phyloP scores from a whole-genome alignment of 53 echinoderm and acorn worm species.

The Paelopatides confundens region DNA sequence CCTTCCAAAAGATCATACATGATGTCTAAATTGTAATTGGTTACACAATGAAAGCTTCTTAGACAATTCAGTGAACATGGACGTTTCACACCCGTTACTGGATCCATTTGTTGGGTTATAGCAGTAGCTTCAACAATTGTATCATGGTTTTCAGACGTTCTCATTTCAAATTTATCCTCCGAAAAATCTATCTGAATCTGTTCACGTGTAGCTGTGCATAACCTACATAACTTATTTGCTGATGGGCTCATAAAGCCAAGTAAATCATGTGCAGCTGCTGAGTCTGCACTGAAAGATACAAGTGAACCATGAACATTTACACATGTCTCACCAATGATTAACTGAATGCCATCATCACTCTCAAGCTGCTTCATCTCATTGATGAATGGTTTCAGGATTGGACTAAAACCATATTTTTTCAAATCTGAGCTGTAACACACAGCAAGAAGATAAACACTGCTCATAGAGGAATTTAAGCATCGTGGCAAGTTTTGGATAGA shows the following conservation, averaged over 20 bases:
- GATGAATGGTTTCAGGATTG: slow-evolving; percentile 58
- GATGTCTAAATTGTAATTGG: slow-evolving; percentile 56
- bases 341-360: slow-evolving; percentile 46
- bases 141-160: slow-evolving; percentile 65
- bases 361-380: slow-evolving; percentile 68
- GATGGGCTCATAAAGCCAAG: slow-evolving; percentile 76
- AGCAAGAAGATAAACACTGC: slow-evolving; percentile 56
- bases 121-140: slow-evolving; percentile 36
- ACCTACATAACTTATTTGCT: slow-evolving; percentile 67
- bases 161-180: slow-evolving; percentile 72
- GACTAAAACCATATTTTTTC: slow-evolving; percentile 67
- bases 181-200: slow-evolving; percentile 49
- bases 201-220: slow-evolving; percentile 54
- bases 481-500: slow-evolving; percentile 65
- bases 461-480: slow-evolving; percentile 52
- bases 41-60: slow-evolving; percentile 58
- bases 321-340: background rate
- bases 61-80: slow-evolving; percentile 46
- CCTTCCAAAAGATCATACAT: slow-evolving; percentile 82
- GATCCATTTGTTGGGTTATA: slow-evolving; percentile 34
- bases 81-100: slow-evolving; percentile 48
- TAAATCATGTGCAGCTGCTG: slow-evolving; percentile 68
- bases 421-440: slow-evolving; percentile 40
- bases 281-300: slow-evolving; percentile 60
- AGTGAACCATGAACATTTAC: slow-evolving; percentile 54